phyloP scores from a whole-genome alignment of 2,113 vertebrate species.

The Nerophis lumbriciformis region DNA sequence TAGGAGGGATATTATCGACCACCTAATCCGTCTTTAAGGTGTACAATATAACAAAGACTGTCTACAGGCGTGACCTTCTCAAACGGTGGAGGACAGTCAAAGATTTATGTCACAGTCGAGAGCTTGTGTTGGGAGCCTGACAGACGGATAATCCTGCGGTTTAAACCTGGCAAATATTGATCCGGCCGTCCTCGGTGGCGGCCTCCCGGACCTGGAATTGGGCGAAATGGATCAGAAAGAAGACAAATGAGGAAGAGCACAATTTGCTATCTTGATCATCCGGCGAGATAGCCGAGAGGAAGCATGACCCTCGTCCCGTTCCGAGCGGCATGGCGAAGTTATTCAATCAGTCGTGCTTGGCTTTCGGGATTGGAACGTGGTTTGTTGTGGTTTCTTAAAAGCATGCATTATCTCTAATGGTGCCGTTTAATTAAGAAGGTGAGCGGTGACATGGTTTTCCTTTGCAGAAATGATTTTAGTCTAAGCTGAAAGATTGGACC shows the following conservation, averaged over 20 bases:
- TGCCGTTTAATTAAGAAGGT: background rate
- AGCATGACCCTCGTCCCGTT: slow-evolving; percentile 30
- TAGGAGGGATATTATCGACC: slow-evolving; percentile 53
- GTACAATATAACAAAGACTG: slow-evolving; percentile 58
- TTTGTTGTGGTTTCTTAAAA: slow-evolving; percentile 38
- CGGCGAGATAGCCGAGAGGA: slow-evolving; percentile 58
- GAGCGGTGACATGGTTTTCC: slow-evolving; percentile 9
- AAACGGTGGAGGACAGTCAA: slow-evolving; percentile 63
- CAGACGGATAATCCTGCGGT: slow-evolving; percentile 76
- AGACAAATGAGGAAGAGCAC: slow-evolving; percentile 51
- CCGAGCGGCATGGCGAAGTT: slow-evolving; percentile 24
- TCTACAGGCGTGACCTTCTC: slow-evolving; percentile 66
- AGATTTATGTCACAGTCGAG: slow-evolving; percentile 74
- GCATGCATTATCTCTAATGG: slow-evolving; percentile 27
- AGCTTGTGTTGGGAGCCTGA: slow-evolving; percentile 71
- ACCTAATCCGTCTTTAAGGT: slow-evolving; percentile 55
- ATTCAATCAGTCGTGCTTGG: slow-evolving; percentile 30
- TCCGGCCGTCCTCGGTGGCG: slow-evolving; percentile 61
- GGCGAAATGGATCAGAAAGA: slow-evolving; percentile 71
- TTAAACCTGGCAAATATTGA: slow-evolving; percentile 82
- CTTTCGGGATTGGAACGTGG: slow-evolving; percentile 38
- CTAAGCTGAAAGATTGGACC: too few species aligned
- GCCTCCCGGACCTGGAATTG: slow-evolving; percentile 66
- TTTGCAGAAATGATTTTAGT: background rate
- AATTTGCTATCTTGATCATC: slow-evolving; percentile 62